These are phyloP conservation scores for Takifugu rubripes DNA, from an alignment of 2,797 vertebrate species.

Conservation along the genomic window DNA sequence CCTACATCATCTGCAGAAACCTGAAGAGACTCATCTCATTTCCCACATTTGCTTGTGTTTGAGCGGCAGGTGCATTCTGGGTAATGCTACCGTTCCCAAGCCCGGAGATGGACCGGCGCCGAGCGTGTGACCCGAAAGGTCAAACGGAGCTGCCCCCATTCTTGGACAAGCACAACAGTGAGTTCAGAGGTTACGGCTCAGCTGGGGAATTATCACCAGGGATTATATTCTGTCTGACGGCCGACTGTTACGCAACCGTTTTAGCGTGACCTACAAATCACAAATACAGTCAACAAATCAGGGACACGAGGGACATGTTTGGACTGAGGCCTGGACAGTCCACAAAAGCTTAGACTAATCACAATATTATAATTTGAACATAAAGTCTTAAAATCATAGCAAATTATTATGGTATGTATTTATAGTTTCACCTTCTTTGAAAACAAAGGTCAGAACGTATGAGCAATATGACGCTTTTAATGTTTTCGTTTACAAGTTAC, in stretches of 20 bases:
- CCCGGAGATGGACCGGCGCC: conserved; percentile 13
- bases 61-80: conserved; percentile 54
- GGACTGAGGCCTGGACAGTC: too few relatives aligned
- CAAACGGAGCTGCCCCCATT: conserved; percentile 44
- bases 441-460: conserved; percentile 2
- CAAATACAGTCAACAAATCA: too few relatives aligned
- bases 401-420: too few relatives aligned
- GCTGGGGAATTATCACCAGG: neutral
- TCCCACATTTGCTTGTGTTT: conserved; percentile 32
- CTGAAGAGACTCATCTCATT: conserved; percentile 20
- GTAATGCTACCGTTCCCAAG: conserved; percentile 53
- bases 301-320: too few relatives aligned
- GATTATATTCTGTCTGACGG: neutral
- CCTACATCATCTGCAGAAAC: conserved; percentile 7
- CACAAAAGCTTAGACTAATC: too few relatives aligned
- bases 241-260: too few relatives aligned
- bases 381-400: too few relatives aligned
- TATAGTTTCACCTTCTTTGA: too few relatives aligned
- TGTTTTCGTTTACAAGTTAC: conserved; percentile 36
- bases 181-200: neutral
- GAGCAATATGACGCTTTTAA: neutral
- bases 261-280: too few relatives aligned
- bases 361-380: too few relatives aligned
- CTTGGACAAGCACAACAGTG: conserved; percentile 17
- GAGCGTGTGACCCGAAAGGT: conserved; percentile 49